Evolutionary conservation across 2,113 vertebrate species (phyloP), one percentile per base, ranked within the genome.

Genomic region (Myiopsitta monachus): DNA sequence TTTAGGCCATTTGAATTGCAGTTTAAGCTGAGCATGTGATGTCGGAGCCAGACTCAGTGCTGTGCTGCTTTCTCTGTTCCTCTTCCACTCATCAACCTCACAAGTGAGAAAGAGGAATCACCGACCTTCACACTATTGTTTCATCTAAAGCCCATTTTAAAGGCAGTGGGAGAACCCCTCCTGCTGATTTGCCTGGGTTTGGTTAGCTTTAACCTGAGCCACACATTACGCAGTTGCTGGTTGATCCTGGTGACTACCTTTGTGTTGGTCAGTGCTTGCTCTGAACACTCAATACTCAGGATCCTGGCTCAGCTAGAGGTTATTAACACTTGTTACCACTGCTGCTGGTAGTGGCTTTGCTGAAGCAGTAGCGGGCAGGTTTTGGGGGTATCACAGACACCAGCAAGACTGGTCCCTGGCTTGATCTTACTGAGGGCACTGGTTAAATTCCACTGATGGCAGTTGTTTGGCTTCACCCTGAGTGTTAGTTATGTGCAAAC

Each of bases 21-120:
- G 63, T 54, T 61, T 12, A 75, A 86, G 90, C 83, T 63, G 73
- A 61, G 81, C 0, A 0, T 75, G 79, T 55, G 16, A 14, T 19
- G 39, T 77, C 11, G 7, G 62, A 62, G 76, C 67, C 46, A 30
- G 46, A 9, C 61, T 55, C 90, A 55, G 73, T 64, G 68, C 33
- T 81, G 72, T 54, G 26, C 59, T 90, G 7, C 43, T 87, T 72
- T 86, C 86, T 84, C 83, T 95, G 90, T 96, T 95, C 91, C 92
- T 87, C 95, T 95, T 94, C 83, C 88, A 88, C 72, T 77, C 4
- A 0, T 24, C 75, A 77, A 11, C 49, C 18, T 30, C 28, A 47
- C 76, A 62, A 46, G 54, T 51, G n/a, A 74, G 68, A 92, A 97
- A 95, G 88, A 86, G 90, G 87, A 95, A 87, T 90, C 1, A 1